phyloP scores from a whole-genome alignment of 2,113 vertebrate species.

The Scolopax mira region DNA sequence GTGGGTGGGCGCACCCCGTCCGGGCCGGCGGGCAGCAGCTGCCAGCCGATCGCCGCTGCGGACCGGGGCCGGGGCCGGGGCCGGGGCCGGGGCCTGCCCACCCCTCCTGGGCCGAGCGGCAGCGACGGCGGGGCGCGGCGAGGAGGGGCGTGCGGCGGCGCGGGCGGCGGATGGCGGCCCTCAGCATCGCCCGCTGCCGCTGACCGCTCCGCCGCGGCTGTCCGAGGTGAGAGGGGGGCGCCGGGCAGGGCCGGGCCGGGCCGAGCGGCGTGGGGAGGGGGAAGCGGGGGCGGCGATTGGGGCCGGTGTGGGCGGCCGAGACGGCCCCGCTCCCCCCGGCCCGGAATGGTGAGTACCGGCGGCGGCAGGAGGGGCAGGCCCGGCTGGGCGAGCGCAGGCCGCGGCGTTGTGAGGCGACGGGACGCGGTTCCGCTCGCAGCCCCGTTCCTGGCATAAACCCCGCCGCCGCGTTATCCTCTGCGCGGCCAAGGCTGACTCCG shows the following conservation, averaged over 20 bases:
- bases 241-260: neutral
- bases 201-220: neutral
- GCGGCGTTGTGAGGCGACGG: neutral
- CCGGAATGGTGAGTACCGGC: neutral
- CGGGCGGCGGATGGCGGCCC: neutral
- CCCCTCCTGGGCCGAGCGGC: neutral
- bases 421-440: neutral
- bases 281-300: neutral
- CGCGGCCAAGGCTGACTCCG: neutral
- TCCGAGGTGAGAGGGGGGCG: neutral
- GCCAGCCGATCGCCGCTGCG: too few relatives aligned
- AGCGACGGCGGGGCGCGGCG: neutral
- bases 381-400: neutral
- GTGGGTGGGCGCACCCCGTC: too few relatives aligned
- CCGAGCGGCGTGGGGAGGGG: neutral
- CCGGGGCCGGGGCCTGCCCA: neutral
- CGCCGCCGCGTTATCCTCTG: neutral
- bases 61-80: too few relatives aligned
- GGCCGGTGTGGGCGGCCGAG: neutral
- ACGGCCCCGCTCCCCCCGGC: neutral
- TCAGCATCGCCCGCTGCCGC: neutral
- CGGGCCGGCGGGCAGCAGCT: too few relatives aligned
- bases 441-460: neutral
- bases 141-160: neutral
- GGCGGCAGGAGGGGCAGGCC: neutral